Evolutionary conservation across 2,797 vertebrate genomes (phyloP).

Genomic region (Spatula versicolor): DNA sequence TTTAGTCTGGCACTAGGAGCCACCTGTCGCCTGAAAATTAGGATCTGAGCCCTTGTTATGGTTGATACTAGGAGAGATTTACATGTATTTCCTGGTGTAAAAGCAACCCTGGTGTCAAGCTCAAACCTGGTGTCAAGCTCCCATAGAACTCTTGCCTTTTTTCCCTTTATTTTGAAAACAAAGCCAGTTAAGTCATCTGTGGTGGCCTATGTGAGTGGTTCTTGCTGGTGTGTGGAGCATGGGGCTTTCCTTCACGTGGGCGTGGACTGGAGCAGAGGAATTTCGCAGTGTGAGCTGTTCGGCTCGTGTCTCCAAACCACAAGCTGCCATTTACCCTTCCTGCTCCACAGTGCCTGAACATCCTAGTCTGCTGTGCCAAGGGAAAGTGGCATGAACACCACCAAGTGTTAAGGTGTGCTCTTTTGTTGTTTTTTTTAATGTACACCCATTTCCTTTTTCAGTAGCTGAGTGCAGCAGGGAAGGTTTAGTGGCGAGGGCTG

Average conservation of each 20-base stretch:
- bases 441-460: neutral
- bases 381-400: neutral
- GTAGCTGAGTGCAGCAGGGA: neutral
- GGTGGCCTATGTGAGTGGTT: neutral
- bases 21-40: neutral
- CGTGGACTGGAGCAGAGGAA: neutral
- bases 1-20: neutral
- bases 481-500: neutral
- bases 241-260: neutral
- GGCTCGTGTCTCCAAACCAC: neutral
- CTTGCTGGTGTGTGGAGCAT: neutral
- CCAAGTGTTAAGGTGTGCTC: neutral
- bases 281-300: neutral
- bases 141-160: neutral
- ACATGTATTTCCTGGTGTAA: neutral
- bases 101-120: neutral
- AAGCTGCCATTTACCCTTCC: neutral
- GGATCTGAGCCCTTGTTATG: neutral
- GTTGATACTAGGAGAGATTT: neutral
- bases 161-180: neutral
- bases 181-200: neutral
- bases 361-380: neutral
- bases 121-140: neutral
- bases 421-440: neutral
- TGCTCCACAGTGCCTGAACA: neutral